These are phyloP conservation scores for Aradophagus sp. DNA, from an alignment of 1,140 invertebrate genomes.

Conservation along the genomic window DNA sequence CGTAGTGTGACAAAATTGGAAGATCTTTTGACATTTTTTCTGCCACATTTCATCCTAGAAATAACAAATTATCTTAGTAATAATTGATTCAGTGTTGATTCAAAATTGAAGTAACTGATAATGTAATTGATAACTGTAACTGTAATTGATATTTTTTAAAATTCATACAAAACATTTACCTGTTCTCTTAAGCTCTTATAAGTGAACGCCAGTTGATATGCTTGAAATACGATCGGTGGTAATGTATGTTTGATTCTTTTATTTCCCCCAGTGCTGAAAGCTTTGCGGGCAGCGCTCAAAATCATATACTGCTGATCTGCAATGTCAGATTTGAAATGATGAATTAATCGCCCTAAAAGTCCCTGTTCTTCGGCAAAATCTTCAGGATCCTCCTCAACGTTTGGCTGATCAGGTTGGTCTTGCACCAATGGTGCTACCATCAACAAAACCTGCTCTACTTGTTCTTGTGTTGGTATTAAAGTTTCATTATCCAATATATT, in stretches of 20 bases:
- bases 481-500: conserved; percentile 94
- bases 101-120: neutral
- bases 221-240: conserved; percentile 97
- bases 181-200: conserved; percentile 86
- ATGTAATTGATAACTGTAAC: neutral
- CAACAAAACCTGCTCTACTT: conserved; percentile 85
- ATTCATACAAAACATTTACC: conserved; percentile 69
- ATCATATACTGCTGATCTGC: conserved; percentile 96
- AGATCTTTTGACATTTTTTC: conserved; percentile 98
- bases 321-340: conserved; percentile 89
- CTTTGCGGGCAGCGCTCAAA: conserved; percentile 89
- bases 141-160: no score
- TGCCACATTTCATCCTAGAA: conserved; percentile 96
- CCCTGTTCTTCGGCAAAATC: conserved; percentile 98
- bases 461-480: conserved; percentile 89
- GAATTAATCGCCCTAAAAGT: conserved; percentile 90
- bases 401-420: conserved; percentile 87
- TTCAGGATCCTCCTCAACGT: conserved; percentile 85
- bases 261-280: conserved; percentile 91
- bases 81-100: no score
- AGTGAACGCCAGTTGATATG: conserved; percentile 90
- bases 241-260: conserved; percentile 92
- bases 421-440: conserved; percentile 90
- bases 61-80: conserved; percentile 13
- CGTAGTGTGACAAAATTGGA: conserved; percentile 97